These are phyloP conservation scores for Mactromeris polynyma DNA, from an alignment of 2,888 invertebrate genomes.

Conservation along the genomic window DNA sequence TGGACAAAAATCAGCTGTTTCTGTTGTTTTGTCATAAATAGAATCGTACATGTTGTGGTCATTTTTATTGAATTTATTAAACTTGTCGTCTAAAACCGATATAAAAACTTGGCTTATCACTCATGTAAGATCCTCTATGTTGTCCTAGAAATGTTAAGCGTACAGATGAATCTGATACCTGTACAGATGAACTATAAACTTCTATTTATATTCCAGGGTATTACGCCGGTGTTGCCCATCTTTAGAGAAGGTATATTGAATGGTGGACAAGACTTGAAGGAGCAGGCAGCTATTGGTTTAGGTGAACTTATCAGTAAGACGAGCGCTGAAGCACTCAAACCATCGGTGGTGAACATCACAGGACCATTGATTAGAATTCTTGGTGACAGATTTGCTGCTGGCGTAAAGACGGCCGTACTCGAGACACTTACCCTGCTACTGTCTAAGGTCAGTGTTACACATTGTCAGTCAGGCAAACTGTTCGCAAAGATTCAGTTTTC, in stretches of 20 bases:
- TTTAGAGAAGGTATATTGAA: conserved; percentile 98
- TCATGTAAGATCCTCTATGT: no score
- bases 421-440: conserved; percentile 97
- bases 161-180: no score
- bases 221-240: conserved; percentile 96
- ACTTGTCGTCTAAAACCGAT: no score
- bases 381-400: conserved; percentile 97
- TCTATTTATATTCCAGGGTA: conserved; percentile 89
- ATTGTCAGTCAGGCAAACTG: no score
- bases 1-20: no score
- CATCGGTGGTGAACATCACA: conserved; percentile 98
- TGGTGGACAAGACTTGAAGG: conserved; percentile 97
- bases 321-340: conserved; percentile 95
- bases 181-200: no score
- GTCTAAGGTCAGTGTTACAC: conserved; percentile 90
- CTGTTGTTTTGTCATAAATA: no score
- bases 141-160: no score
- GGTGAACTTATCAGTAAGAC: conserved; percentile 94
- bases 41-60: no score
- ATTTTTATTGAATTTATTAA: no score
- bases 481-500: no score
- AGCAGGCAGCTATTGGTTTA: conserved; percentile 96
- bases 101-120: no score
- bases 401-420: conserved; percentile 97
- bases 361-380: conserved; percentile 99